A percentile compares a stretch with the other conserved stretches of the same genome.
Conservation (phyloP, 2,888 invertebrate genomes). For the Hirtodrosophila confusa region DNA sequence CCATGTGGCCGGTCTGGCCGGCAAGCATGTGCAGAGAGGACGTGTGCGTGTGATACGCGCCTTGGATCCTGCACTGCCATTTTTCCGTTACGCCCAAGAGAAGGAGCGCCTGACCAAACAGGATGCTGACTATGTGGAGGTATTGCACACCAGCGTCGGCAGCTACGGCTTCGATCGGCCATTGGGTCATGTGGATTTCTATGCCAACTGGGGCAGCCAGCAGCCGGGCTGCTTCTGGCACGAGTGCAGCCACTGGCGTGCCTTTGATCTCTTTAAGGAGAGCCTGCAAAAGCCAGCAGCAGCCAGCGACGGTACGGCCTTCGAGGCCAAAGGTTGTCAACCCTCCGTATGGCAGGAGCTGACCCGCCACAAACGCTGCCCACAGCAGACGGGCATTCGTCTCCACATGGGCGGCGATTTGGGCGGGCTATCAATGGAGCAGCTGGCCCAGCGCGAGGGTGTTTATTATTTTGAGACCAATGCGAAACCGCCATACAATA, state of each 20-base stretch:
- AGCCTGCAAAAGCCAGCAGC: conserved; percentile 18
- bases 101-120: conserved; percentile 85
- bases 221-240: conserved; percentile 87
- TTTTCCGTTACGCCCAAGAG: conserved; percentile 76
- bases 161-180: conserved; percentile 83
- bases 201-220: conserved; percentile 86
- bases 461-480: conserved; percentile 79
- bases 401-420: conserved; percentile 75
- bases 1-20: conserved; percentile 86
- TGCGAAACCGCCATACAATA: conserved; percentile 65
- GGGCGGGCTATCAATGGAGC: conserved; percentile 42
- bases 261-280: conserved; percentile 79
- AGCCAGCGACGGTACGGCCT: conserved; percentile 14
- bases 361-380: conserved; percentile 67
- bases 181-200: conserved; percentile 86
- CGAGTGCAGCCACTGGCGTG: conserved; percentile 82
- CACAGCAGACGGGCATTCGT: conserved; percentile 42
- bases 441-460: conserved; percentile 64
- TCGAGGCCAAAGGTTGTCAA: conserved; percentile 71
- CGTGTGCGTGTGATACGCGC: conserved; percentile 84
- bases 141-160: conserved; percentile 88
- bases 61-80: conserved; percentile 87
- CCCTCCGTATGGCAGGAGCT: conserved; percentile 68
- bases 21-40: conserved; percentile 79
- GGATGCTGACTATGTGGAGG: conserved; percentile 90